A percentile compares a stretch with the other conserved stretches of the same genome.
phyloP scores from a whole-genome alignment of 2,797 vertebrate species.

The Linurgus olivaceus region DNA sequence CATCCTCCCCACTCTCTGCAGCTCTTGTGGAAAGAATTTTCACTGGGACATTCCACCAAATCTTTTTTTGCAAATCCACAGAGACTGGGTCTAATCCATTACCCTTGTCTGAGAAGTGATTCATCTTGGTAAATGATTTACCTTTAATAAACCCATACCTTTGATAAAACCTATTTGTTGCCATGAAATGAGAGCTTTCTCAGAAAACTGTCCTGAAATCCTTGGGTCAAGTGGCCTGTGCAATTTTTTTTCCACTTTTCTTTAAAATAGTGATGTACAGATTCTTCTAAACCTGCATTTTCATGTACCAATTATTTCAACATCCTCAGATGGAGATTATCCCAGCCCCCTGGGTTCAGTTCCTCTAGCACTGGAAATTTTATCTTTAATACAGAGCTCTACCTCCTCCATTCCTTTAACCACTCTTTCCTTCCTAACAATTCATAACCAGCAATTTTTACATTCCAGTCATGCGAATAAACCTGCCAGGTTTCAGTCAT shows the following conservation, averaged over 20 bases:
- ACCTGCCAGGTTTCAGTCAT: conserved; percentile 44
- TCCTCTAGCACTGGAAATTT: not conserved
- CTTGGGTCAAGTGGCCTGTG: not conserved
- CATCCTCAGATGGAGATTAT: conserved; percentile 14
- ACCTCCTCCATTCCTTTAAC: conserved; percentile 14
- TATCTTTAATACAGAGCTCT: conserved; percentile 18
- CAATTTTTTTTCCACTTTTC: not conserved
- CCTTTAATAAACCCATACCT: not conserved
- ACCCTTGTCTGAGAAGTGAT: not conserved
- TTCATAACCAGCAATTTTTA: conserved; percentile 29
- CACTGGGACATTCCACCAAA: not conserved
- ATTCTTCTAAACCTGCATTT: conserved; percentile 11
- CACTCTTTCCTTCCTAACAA: conserved; percentile 1
- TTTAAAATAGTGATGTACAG: not conserved
- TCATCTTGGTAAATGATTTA: not conserved
- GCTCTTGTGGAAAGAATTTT: not conserved
- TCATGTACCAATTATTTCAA: conserved; percentile 39
- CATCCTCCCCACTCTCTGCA: not conserved
- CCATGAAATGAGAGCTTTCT: not conserved
- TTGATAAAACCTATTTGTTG: not conserved
- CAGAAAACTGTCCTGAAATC: not conserved
- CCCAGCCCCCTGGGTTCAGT: not conserved
- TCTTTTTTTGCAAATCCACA: not conserved
- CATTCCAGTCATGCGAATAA: conserved; percentile 39
- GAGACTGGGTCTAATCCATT: not conserved